Conservation (phyloP, 2,888 invertebrate species). For the Agrochola lota region DNA sequence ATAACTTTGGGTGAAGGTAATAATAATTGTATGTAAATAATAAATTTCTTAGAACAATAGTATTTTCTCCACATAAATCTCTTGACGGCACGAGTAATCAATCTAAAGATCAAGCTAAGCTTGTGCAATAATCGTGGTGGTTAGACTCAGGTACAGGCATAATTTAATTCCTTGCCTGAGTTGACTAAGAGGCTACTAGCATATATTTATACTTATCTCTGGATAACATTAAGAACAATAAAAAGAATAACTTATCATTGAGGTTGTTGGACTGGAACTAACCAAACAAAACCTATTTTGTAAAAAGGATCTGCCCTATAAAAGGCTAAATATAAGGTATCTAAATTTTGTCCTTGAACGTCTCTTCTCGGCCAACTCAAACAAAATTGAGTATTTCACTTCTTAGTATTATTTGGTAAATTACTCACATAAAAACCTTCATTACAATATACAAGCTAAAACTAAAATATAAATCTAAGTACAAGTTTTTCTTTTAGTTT, state of each 20-base stretch:
- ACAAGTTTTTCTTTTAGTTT: too few relatives aligned
- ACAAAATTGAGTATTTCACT: background rate
- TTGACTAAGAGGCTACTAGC: background rate
- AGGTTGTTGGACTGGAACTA: background rate
- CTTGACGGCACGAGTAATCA: background rate
- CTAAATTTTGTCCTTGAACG: background rate
- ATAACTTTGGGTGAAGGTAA: slow-evolving; percentile 79
- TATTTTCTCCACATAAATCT: background rate
- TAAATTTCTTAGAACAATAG: background rate
- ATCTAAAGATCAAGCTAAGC: background rate
- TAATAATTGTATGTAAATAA: slow-evolving; percentile 47
- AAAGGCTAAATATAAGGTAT: background rate
- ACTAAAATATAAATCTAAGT: background rate
- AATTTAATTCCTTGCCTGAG: background rate
- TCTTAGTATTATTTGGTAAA: too few relatives aligned
- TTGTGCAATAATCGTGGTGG: background rate
- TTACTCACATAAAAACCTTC: too few relatives aligned
- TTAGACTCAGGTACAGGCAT: background rate
- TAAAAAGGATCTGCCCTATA: background rate
- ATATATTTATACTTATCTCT: background rate
- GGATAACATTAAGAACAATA: background rate
- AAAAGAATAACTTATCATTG: too few relatives aligned
- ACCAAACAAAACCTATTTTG: background rate
- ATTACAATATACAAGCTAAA: too few relatives aligned
- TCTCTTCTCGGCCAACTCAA: too few relatives aligned